These are phyloP conservation scores for Labeo catla DNA, from an alignment of 2,113 vertebrate species.

Conservation along the genomic window DNA sequence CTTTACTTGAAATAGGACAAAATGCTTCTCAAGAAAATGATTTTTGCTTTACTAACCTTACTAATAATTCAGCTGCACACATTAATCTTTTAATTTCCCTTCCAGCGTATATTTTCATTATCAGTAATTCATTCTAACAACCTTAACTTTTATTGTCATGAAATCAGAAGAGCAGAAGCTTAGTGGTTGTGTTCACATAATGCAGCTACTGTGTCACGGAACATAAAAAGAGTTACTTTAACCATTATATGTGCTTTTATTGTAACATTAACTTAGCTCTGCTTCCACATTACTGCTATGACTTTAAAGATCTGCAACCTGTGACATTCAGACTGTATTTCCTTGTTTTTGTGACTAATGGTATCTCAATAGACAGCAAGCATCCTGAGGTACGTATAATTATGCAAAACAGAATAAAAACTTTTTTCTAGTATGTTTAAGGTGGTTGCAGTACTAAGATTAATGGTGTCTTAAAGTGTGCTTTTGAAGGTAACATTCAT, in stretches of 20 bases:
- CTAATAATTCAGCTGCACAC: background rate
- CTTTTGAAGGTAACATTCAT: conserved; percentile 10
- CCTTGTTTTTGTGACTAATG: background rate
- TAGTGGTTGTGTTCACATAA: background rate
- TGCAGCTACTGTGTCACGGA: background rate
- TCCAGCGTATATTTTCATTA: background rate
- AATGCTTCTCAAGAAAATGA: background rate
- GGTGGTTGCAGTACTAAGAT: conserved; percentile 46
- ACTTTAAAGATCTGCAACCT: conserved; percentile 5
- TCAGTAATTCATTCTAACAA: conserved; percentile 16
- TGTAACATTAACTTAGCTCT: conserved; percentile 59
- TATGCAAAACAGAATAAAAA: background rate
- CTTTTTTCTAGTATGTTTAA: background rate
- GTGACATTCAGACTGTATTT: background rate
- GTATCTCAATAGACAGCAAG: background rate
- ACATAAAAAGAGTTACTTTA: background rate
- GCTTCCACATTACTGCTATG: conserved; percentile 38
- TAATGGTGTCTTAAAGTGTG: conserved; percentile 36
- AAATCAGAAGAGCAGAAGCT: background rate
- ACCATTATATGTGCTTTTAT: conserved; percentile 40
- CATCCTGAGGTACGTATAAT: background rate
- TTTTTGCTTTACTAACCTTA: background rate
- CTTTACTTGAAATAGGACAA: conserved; percentile 1
- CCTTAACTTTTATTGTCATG: background rate
- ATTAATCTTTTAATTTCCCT: background rate